These are phyloP conservation scores for Ochropacha duplaris DNA, from an alignment of 2,888 invertebrate species.

Conservation along the genomic window DNA sequence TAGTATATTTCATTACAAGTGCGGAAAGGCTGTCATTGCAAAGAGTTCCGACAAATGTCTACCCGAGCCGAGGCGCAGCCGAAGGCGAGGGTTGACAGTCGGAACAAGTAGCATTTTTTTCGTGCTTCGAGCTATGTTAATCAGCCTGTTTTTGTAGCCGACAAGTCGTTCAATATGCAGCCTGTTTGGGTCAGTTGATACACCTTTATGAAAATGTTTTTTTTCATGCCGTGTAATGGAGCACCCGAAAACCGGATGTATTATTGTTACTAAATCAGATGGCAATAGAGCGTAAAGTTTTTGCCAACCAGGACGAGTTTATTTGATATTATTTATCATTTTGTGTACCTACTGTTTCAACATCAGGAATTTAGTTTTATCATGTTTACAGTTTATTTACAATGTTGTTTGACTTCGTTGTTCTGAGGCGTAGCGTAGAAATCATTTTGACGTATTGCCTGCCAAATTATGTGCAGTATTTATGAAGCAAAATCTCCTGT, in stretches of 20 bases:
- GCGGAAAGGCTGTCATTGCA: no score
- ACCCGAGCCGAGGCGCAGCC: no score
- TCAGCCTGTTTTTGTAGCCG: constrained; percentile 20
- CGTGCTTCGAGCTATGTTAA: constrained; percentile 14
- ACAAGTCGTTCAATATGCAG: constrained; percentile 28
- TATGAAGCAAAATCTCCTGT: background rate
- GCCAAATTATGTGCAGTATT: background rate
- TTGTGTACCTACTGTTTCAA: background rate
- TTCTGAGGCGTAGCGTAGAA: background rate
- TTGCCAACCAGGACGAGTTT: constrained; percentile 36
- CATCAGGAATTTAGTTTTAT: constrained; percentile 2
- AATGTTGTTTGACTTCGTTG: constrained; percentile 2
- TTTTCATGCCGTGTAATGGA: constrained; percentile 41
- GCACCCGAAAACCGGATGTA: constrained; percentile 50
- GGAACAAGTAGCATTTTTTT: no score
- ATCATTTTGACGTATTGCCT: background rate
- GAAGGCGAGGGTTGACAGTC: no score
- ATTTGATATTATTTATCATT: constrained; percentile 14
- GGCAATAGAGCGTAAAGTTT: constrained; percentile 60
- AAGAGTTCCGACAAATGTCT: no score
- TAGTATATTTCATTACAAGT: no score
- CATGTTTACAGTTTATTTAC: constrained; percentile 8
- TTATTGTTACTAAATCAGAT: constrained; percentile 49
- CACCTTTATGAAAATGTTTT: constrained; percentile 39
- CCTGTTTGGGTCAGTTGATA: constrained; percentile 38